Evolutionary conservation across 2,797 vertebrate species (phyloP), one percentile per base, ranked within the genome.

Genomic region (Amblyopsis hoosieri): DNA sequence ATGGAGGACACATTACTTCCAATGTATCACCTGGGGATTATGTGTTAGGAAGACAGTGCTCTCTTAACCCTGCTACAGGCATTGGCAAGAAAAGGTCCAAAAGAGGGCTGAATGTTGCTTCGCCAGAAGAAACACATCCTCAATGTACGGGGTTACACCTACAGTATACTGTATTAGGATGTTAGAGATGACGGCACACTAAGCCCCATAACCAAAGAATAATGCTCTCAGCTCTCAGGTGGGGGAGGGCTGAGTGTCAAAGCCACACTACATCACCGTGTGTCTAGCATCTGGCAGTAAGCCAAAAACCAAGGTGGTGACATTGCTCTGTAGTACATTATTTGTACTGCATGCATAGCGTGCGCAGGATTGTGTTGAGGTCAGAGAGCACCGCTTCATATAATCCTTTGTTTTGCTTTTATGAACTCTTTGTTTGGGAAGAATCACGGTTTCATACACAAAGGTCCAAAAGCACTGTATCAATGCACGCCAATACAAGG

Each of bases 401-500:
- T 93, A 93, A 93, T 93, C 92, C 92, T 87, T 89, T 87, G 80
- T 89, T 86, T 69, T 90, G 87, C 90, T 93, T 91, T 91, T 89
- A 87, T 87, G 89, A 90, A 93, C 91, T 89, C 91, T 94, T 93
- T 93, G 79, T 66, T 76, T 72, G 84, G 86, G 86, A 90, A 83
- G 80, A 85, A 83, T 85, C 81, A 82, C 60, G 50, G 76, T 61
- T 64, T 60, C 63, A 84, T 75, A 88, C 83, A 93, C 90, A 92
- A 91, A 92, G 85, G 91, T 91, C 90, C 90, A 87, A 90, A 92
- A 91, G 90, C 89, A 90, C 80, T 78, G 87, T 90, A 89, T 86
- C 85, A 89, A 95, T 87, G 91, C 86, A 95, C 92, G 94, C 90
- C 83, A 91, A 89, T 94, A 93, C 92, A 90, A 79, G 88, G 90